Evolutionary conservation across 2,113 vertebrate species (phyloP).

Genomic region (Centropus bengalensis): DNA sequence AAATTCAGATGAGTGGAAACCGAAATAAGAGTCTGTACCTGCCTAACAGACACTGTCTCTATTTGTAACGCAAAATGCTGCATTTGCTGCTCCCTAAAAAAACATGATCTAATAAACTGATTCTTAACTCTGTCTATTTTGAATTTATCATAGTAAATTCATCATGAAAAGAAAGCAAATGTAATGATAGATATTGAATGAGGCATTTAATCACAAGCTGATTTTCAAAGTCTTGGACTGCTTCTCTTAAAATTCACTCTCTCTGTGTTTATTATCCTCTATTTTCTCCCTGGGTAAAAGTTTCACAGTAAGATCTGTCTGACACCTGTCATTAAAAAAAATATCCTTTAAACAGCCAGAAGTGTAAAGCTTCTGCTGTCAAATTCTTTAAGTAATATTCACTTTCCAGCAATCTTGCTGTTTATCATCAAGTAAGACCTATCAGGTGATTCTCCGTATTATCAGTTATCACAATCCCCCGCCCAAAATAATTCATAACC

Average conservation of each 20-base stretch:
- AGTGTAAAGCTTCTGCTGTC: background rate
- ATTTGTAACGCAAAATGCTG: background rate
- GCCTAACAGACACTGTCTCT: background rate
- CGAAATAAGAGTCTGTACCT: background rate
- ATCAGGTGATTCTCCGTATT: background rate
- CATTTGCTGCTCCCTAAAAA: background rate
- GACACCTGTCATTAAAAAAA: background rate
- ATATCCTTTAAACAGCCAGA: background rate
- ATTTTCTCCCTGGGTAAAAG: background rate
- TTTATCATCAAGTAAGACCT: background rate
- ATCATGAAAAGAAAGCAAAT: background rate
- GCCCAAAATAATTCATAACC: background rate
- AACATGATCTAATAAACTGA: accelerated
- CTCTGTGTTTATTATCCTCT: background rate
- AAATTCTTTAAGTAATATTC: background rate
- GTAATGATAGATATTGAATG: background rate
- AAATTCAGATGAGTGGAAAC: background rate
- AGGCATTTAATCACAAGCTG: background rate
- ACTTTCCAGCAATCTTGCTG: background rate
- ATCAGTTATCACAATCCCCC: background rate
- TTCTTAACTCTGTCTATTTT: background rate
- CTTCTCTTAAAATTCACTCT: background rate
- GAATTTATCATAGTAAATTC: background rate
- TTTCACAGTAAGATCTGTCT: background rate
- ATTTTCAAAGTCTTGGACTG: background rate